Base-by-base conservation (phyloP, 2,888 invertebrate genomes). In the Drosophila incognita region DNA sequence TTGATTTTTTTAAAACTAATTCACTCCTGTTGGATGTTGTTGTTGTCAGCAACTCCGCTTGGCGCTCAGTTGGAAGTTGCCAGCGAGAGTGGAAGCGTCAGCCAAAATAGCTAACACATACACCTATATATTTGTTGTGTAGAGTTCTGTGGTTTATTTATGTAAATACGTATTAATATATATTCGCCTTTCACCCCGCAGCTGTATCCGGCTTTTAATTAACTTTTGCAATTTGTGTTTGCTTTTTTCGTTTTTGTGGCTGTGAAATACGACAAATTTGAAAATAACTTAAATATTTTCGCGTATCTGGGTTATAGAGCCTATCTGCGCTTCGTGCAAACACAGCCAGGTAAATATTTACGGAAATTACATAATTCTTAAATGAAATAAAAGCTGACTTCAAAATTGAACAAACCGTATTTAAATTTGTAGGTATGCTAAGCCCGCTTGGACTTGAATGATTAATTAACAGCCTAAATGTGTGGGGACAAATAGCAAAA, bases 301-400 rank as follows among this genome's bases (percentile, higher is more conserved):
- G 90, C 90, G 66, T 92, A 90, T 85, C 79, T 92, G 76, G 90
- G 91, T 81, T 92, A 92, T 67, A 86, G 81, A 76, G 90, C 90
- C 73, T 92, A 91, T 82, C 83, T 83, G 83, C 90, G 84, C 82
- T 92, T 87, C 79, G 82, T 81, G 72, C 79, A 82, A 69, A 75
- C 83, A 79, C 83, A 91, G 85, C 70, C 79, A 90, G 89, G 86
- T 86, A 76, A 83, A 72, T 77, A 73, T 68, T 49, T 53, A 15
- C 6, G 29, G 31, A 31, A 52, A 15, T 66, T 62, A 42, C n/a
- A 18, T 18, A 51, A 62, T 21, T 10, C 18, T 24, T 31, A 38
- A 38, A 6, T 18, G 3, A 36, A 29, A 27, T 5, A 10, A 42
- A 24, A 42, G 31, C 31, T 42, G 18, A 42, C 31, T 31, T 21